A percentile compares a stretch with the other conserved stretches of the same genome.
These are phyloP conservation scores for Rhynchomys soricoides DNA, from an alignment of 2,113 vertebrate species.

Conservation along the genomic window DNA sequence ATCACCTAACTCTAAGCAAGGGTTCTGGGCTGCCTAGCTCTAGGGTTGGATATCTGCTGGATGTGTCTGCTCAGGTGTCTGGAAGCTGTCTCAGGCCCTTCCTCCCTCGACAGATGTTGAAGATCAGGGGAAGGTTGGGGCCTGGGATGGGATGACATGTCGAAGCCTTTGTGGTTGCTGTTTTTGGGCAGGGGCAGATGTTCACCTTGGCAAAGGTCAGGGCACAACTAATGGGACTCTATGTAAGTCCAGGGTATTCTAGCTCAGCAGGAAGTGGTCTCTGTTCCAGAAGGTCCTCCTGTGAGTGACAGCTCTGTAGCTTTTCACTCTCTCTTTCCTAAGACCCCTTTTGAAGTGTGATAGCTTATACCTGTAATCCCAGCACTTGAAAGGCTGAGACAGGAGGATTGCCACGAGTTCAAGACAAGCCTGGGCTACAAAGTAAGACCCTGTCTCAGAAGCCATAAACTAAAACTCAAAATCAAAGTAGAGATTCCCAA, in stretches of 20 bases:
- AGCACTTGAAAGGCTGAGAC: neutral
- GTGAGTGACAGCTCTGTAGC: neutral
- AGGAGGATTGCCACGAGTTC: neutral
- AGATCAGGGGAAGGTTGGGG: neutral
- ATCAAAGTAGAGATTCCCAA: neutral
- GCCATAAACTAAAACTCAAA: neutral
- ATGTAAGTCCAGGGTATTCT: neutral
- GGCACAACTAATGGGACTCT: neutral
- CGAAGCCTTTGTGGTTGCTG: neutral
- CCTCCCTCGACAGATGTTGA: neutral
- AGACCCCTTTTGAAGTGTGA: neutral
- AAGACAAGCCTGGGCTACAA: neutral
- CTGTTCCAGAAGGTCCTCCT: neutral
- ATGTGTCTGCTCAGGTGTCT: neutral
- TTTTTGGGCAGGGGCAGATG: constrained; percentile 9
- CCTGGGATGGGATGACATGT: neutral
- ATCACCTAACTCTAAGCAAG: neutral
- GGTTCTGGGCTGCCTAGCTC: neutral
- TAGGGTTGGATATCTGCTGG: neutral
- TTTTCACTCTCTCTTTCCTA: neutral
- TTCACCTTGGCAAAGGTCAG: neutral
- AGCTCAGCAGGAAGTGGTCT: neutral
- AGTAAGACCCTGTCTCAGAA: neutral
- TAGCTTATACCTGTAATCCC: neutral
- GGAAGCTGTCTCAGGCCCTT: neutral